Evolutionary conservation across 2,113 vertebrate species (phyloP).

Genomic region (Acanthisitta chloris): DNA sequence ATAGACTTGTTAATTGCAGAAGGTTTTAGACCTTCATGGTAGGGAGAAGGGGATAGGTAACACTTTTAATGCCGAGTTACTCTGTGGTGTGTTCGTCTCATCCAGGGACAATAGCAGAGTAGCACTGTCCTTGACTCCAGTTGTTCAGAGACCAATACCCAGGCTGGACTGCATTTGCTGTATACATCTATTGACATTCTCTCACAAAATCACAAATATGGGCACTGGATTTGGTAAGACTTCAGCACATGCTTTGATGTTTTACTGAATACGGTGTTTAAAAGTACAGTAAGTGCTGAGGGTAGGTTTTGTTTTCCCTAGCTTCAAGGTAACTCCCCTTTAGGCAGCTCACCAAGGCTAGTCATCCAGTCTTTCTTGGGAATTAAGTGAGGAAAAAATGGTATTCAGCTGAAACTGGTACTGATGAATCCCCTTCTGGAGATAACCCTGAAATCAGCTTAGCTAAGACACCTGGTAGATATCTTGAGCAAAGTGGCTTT

Average conservation of each 20-base stretch:
- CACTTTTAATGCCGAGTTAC: neutral
- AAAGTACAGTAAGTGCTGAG: neutral
- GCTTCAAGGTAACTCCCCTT: neutral
- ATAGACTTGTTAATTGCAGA: slow-evolving; percentile 61
- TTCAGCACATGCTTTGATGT: neutral
- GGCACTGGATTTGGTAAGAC: neutral
- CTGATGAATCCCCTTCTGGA: neutral
- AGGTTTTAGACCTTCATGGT: slow-evolving; percentile 4
- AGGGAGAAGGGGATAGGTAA: neutral
- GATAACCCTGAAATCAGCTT: neutral
- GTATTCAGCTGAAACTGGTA: neutral
- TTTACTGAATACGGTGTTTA: neutral
- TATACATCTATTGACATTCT: neutral
- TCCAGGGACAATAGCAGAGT: neutral
- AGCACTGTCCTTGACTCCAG: neutral
- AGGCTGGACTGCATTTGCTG: neutral
- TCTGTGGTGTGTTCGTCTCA: neutral
- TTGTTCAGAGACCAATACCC: neutral
- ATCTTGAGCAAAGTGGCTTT: neutral
- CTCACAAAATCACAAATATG: neutral
- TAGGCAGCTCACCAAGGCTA: neutral
- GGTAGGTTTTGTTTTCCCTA: neutral
- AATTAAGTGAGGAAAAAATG: neutral
- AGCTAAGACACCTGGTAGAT: neutral
- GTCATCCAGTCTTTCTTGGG: neutral